Evolutionary conservation across 2,797 vertebrate genomes (phyloP).

Genomic region (Gorsachius magnificus): DNA sequence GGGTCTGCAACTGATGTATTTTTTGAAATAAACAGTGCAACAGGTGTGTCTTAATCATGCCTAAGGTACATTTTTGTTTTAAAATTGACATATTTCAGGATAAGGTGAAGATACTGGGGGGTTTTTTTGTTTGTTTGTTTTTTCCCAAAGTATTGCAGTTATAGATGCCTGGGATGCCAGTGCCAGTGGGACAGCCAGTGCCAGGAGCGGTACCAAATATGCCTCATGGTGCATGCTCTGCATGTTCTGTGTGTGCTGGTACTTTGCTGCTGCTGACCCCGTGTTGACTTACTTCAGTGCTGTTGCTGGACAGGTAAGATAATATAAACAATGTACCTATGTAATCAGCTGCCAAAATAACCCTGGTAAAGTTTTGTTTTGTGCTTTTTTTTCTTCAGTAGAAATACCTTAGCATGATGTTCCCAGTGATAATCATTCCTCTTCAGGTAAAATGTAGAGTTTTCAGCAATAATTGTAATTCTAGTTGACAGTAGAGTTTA

Average conservation of each 20-base stretch:
- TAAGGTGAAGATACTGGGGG: neutral
- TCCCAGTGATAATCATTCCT: neutral
- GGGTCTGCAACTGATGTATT: neutral
- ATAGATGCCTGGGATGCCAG: slow-evolving; percentile 76
- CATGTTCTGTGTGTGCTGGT: slow-evolving; percentile 73
- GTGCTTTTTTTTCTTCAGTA: neutral
- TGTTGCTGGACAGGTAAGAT: slow-evolving; percentile 85
- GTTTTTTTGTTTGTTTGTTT: neutral
- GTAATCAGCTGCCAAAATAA: neutral
- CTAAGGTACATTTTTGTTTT: neutral
- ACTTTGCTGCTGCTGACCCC: slow-evolving; percentile 77
- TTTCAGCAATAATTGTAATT: neutral
- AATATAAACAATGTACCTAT: neutral
- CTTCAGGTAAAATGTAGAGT: neutral
- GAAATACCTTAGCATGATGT: neutral
- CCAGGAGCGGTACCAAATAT: slow-evolving; percentile 69
- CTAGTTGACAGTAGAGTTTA: neutral
- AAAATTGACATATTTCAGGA: neutral
- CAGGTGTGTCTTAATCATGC: neutral
- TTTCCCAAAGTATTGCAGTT: slow-evolving; percentile 78
- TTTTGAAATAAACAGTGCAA: neutral
- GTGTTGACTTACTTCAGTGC: slow-evolving; percentile 87
- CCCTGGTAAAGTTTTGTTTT: neutral
- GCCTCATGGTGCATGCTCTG: slow-evolving; percentile 63
- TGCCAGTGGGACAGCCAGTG: slow-evolving; percentile 59